Conservation (phyloP, 2,888 invertebrate genomes). For the Actias luna region DNA sequence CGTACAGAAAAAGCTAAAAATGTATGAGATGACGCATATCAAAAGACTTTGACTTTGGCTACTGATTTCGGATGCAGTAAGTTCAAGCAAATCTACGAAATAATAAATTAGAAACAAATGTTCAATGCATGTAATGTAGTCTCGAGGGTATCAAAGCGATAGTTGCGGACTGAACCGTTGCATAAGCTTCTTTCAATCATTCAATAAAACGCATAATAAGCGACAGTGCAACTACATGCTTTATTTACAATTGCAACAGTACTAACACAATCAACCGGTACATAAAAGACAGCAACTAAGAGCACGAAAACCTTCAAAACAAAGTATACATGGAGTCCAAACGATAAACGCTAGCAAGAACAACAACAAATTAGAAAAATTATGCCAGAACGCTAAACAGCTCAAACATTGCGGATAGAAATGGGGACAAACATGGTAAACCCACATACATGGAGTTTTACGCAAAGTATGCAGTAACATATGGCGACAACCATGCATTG, state of each 20-base stretch:
- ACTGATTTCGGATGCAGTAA: no score
- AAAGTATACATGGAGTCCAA: constrained; percentile 56
- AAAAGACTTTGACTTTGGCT: no score
- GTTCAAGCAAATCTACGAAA: no score
- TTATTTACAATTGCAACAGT: neutral
- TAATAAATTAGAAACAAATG: no score
- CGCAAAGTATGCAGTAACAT: constrained; percentile 47
- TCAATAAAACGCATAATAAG: neutral
- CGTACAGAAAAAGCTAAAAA: no score
- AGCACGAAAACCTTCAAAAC: constrained; percentile 45
- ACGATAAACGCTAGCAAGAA: constrained; percentile 45
- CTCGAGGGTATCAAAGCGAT: no score
- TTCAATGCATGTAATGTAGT: no score
- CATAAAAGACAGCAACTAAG: constrained; percentile 48
- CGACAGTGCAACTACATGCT: neutral
- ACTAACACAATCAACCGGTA: constrained; percentile 21
- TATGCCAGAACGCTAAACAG: constrained; percentile 35
- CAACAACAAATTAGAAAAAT: constrained; percentile 39
- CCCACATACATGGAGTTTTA: constrained; percentile 55
- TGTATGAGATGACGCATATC: no score
- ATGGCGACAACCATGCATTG: constrained; percentile 43
- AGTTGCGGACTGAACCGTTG: neutral
- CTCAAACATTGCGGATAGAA: constrained; percentile 54
- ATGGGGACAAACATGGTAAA: constrained; percentile 53
- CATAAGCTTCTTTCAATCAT: neutral